Conservation (phyloP, 92 coral and sea anemone species). For the Parazoanthus swiftii region DNA sequence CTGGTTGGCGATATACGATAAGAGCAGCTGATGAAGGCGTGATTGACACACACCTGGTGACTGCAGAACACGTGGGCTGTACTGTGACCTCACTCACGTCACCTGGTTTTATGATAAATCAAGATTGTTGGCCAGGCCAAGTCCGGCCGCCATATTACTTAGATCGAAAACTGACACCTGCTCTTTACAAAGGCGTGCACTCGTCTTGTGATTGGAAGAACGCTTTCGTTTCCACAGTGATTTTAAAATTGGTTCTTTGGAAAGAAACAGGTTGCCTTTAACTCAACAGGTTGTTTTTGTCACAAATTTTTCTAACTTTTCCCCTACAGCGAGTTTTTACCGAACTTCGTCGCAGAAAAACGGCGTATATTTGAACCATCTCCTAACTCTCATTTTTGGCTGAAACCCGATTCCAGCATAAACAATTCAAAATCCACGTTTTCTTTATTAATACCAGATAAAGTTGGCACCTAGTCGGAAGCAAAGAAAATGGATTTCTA, state of each 20-base stretch:
- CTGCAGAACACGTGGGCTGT: slow-evolving; percentile 86
- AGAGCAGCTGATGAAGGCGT: slow-evolving; percentile 50
- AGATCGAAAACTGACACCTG: slow-evolving; percentile 79
- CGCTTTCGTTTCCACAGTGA: slow-evolving; percentile 77
- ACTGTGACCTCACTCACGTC: slow-evolving; percentile 72
- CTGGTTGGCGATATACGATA: slow-evolving; percentile 25
- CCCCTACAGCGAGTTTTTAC: neutral
- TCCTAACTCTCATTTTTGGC: neutral
- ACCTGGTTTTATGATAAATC: slow-evolving; percentile 82
- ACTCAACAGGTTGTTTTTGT: slow-evolving; percentile 84
- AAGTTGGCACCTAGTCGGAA: slow-evolving; percentile 36
- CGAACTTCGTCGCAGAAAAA: neutral
- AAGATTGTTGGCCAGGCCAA: slow-evolving; percentile 35
- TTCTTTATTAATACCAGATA: slow-evolving; percentile 9
- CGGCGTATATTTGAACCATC: neutral
- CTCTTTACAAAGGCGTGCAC: slow-evolving; percentile 51
- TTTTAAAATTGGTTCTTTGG: slow-evolving; percentile 59
- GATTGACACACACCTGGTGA: slow-evolving; percentile 94
- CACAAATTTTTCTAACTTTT: neutral
- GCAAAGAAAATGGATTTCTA: slow-evolving; percentile 24
- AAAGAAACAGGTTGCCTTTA: slow-evolving; percentile 66
- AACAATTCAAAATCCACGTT: neutral
- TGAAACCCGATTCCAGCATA: neutral
- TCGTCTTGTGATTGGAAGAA: slow-evolving; percentile 65
- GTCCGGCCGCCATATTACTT: slow-evolving; percentile 69